Evolutionary conservation across 2,888 invertebrate species (phyloP).

Genomic region (Diploptera punctata): DNA sequence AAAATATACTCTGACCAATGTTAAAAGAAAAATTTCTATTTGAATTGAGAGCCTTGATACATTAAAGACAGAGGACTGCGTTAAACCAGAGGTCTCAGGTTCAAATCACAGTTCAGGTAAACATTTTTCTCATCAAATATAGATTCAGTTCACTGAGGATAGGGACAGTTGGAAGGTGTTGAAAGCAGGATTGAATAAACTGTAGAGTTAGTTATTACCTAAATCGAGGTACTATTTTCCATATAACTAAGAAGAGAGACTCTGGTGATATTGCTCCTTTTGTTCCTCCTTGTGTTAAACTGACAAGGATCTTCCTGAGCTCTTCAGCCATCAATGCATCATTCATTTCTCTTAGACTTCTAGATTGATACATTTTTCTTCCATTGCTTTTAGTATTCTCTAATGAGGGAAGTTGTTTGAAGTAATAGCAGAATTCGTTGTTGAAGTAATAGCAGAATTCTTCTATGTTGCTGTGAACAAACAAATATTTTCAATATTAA

Average conservation of each 20-base stretch:
- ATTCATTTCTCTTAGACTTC: constrained; percentile 67
- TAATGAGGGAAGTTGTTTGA: constrained; percentile 77
- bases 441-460: no score
- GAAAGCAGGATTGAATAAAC: no score
- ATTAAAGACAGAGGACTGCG: no score
- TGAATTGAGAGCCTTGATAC: no score
- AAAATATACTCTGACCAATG: no score
- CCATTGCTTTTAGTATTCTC: constrained; percentile 62
- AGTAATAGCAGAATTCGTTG: constrained; percentile 84
- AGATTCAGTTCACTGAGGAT: no score
- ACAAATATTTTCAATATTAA: no score
- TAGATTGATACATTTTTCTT: constrained; percentile 64
- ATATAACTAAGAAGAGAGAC: constrained; percentile 80
- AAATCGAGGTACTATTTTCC: constrained; percentile 85
- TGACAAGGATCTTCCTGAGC: constrained; percentile 76
- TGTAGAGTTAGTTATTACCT: constrained; percentile 52
- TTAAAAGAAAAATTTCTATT: no score
- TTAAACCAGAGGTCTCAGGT: no score
- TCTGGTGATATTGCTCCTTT: constrained; percentile 82
- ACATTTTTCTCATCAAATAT: no score
- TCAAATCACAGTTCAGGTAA: no score
- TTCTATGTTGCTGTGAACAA: constrained; percentile 72
- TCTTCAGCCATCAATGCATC: constrained; percentile 82
- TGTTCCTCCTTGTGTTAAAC: constrained; percentile 71
- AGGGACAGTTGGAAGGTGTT: no score